Evolutionary conservation across 2,888 invertebrate genomes (phyloP), one percentile per base, ranked within the genome.

Genomic region (Synanthedon vespiformis): DNA sequence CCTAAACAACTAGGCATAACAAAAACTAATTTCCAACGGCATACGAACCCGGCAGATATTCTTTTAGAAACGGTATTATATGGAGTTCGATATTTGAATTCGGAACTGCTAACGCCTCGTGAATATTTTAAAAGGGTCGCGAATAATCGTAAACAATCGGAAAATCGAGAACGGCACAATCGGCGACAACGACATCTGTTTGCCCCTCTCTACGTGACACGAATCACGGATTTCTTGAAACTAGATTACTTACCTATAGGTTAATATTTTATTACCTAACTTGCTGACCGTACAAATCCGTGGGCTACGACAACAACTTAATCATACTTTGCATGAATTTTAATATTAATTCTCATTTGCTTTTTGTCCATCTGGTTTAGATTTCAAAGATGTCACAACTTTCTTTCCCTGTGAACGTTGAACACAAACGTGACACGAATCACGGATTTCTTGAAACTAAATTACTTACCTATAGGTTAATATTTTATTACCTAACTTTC

Each of bases 81-180:
- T 51, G 50, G 48, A 40, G 52, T 54, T 52, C 51, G 51, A 14
- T 11, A 44, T 41, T 40, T 51, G 44, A 54, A 48, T 54, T 54
- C 47, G 13, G 14, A 54, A 52, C 50, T 40, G 40, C 52, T 40
- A 54, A 55, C 56, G 54, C 55, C 53, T 40, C 48, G 51, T 57
- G 57, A 59, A 60, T 60, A 57, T 56, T 55, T 58, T 54, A 58
- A 56, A 55, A 53, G 57, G 54, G 51, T 22, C 54, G 52, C 53
- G 41, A 56, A 60, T 52, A 56, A 54, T 54, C 53, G 56, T 60
- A 61, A 62, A 59, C 59, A 61, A 62, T 62, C 57, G 55, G 52
- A 49, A 55, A 57, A 57, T 55, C 55, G 54, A 48, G 54, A 52
- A 55, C 52, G 52, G 53, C 55, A 55, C 53, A 53, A 54, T 52